These are phyloP conservation scores for Dipodomys ordii DNA, from an alignment of 2,113 vertebrate species.

Conservation along the genomic window DNA sequence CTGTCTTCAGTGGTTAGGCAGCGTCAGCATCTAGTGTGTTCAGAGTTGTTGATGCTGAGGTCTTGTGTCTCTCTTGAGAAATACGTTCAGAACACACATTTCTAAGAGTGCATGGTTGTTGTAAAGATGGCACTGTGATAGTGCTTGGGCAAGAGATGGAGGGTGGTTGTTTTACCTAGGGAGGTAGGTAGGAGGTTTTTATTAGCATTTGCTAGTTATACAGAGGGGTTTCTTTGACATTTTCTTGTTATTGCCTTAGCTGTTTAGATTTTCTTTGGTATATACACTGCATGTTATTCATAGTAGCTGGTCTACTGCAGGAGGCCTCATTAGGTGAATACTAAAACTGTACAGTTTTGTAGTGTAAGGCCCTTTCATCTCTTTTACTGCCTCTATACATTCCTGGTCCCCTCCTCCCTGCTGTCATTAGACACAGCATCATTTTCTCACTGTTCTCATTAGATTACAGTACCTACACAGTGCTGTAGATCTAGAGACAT, in stretches of 20 bases:
- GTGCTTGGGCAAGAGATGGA: not conserved
- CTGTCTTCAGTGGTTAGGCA: not conserved
- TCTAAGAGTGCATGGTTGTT: not conserved
- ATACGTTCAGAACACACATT: not conserved
- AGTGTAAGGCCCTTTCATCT: conserved; percentile 49
- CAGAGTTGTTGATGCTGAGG: not conserved
- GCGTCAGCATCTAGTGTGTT: not conserved
- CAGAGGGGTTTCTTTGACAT: not conserved
- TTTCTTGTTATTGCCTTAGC: conserved; percentile 19
- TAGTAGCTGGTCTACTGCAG: not conserved
- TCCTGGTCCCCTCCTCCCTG: not conserved
- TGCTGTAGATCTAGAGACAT: conserved; percentile 33
- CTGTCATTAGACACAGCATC: conserved; percentile 37
- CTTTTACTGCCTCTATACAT: conserved; percentile 65
- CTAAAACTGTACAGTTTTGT: conserved; percentile 46
- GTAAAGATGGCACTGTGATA: conserved; percentile 38
- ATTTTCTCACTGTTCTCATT: conserved; percentile 51
- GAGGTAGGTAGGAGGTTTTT: not conserved
- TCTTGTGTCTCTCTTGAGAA: not conserved
- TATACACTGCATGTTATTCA: not conserved
- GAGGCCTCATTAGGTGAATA: conserved; percentile 60
- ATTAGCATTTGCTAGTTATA: too few species aligned
- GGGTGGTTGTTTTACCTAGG: not conserved
- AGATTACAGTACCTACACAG: conserved; percentile 48
- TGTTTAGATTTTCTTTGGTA: conserved; percentile 36